These are phyloP conservation scores for Mamestra configurata DNA, from an alignment of 1,140 invertebrate genomes.

Conservation along the genomic window DNA sequence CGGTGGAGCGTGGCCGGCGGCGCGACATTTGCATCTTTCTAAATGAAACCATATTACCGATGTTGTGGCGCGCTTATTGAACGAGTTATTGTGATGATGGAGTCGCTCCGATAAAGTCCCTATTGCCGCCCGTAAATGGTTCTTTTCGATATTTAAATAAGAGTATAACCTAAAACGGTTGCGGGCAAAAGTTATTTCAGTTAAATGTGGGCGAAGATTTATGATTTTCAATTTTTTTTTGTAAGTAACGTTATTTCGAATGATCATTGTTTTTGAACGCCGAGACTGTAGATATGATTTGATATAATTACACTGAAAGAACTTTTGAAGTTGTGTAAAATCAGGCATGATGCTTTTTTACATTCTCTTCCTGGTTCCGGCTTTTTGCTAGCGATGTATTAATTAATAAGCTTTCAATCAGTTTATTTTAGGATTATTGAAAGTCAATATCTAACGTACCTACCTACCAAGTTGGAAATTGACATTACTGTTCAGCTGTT, in stretches of 20 bases:
- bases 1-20: conserved; percentile 70
- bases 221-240: conserved; percentile 40
- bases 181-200: conserved; percentile 40
- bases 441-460: too few relatives aligned
- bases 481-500: too few relatives aligned
- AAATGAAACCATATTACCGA: conserved; percentile 81
- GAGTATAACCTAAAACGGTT: conserved; percentile 17
- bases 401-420: too few relatives aligned
- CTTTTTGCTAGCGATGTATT: too few relatives aligned
- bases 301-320: not conserved
- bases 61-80: conserved; percentile 71
- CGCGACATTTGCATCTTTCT: conserved; percentile 80
- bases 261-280: conserved; percentile 5
- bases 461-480: too few relatives aligned
- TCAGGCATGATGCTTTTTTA: too few relatives aligned
- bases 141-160: conserved; percentile 45
- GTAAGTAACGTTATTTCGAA: not conserved
- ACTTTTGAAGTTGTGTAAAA: not conserved
- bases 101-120: conserved; percentile 55
- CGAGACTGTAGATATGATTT: too few relatives aligned
- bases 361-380: too few relatives aligned
- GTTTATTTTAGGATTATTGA: too few relatives aligned
- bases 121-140: conserved; percentile 43
- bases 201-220: conserved; percentile 43
- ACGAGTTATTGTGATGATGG: conserved; percentile 65